Percentiles rank a stretch among this genome's conserved stretches.
phyloP scores from a whole-genome alignment of 2,888 invertebrate species.

The Nezara viridula region DNA sequence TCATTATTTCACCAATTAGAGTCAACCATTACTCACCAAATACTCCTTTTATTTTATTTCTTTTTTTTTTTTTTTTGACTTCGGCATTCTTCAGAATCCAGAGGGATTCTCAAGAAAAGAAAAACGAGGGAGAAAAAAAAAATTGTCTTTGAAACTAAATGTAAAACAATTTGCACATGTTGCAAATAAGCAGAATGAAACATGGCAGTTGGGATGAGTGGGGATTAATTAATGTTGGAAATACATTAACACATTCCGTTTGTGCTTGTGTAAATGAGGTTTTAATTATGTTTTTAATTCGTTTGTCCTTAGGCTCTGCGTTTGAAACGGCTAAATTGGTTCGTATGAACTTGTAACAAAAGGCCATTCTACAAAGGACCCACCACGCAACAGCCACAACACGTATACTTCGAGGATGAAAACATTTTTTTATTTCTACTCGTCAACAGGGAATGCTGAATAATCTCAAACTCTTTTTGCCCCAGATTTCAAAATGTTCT shows the following conservation, averaged over 20 bases:
- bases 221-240: constrained; percentile 1
- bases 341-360: constrained; percentile 25
- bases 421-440: not conserved
- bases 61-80: not conserved
- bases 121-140: not conserved
- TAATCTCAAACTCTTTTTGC: not conserved
- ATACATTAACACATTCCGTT: constrained; percentile 14
- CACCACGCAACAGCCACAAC: not conserved
- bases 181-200: constrained; percentile 5
- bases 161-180: constrained; percentile 6
- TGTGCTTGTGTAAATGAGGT: constrained; percentile 21
- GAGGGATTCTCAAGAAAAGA: not conserved
- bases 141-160: not conserved
- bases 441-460: not conserved
- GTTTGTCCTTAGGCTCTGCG: not conserved
- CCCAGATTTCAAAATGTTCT: not conserved
- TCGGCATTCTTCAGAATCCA: not conserved
- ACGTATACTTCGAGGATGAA: not conserved
- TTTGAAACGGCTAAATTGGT: constrained; percentile 18
- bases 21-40: not conserved
- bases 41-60: not conserved
- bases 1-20: constrained; percentile 46
- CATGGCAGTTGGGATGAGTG: not conserved
- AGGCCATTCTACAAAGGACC: not conserved
- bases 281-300: constrained; percentile 39